Evolutionary conservation across 92 coral and sea anemone genomes (phyloP), one percentile per base, ranked within the genome.

Genomic region (Umimayanthus kanabou): DNA sequence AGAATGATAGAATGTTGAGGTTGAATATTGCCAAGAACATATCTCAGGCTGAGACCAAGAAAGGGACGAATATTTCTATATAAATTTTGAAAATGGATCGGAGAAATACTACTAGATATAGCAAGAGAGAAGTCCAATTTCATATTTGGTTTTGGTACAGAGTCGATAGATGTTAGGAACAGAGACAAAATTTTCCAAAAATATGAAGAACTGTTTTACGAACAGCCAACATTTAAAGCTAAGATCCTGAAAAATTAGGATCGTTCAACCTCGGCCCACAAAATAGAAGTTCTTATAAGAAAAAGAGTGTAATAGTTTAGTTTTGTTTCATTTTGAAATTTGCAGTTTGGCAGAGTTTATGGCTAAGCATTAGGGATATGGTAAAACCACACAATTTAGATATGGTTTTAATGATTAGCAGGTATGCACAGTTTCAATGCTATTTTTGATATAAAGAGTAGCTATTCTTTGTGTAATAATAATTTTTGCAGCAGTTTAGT

Each of bases 381-480:
- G 77, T 40, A 43, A 80, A 70, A 83, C 87, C 87, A 83, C 87
- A 83, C 4, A 83, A 83, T 70, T 83, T 69, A 83, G 69, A 47
- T 70, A 69, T 45, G 42, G 78, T 42, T 69, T 47, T 71, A 69
- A 65, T 70, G 26, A 69, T 70, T 69, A 72, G 25, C 49, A 83
- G 78, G 87, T 69, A 67, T 29, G 33, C 49, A 23, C 39, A 83
- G 78, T 47, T 71, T 58, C 26, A 18, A 70, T 69, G 64, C 77
- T 83, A 83, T 83, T 83, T 83, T 83, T 83, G 87, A 83, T 83
- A 83, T 83, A 47, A 80, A 74, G 87, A 83, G 74, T 70, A 42
- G 40, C 76, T 83, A 83, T 83, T 47, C 78, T 55, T 26, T 20
- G 43, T 67, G 49, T 81, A 83, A 6, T 83, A 53, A 45, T 69